Base-by-base conservation (phyloP, 2,113 vertebrate genomes). In the Paralichthys olivaceus region DNA sequence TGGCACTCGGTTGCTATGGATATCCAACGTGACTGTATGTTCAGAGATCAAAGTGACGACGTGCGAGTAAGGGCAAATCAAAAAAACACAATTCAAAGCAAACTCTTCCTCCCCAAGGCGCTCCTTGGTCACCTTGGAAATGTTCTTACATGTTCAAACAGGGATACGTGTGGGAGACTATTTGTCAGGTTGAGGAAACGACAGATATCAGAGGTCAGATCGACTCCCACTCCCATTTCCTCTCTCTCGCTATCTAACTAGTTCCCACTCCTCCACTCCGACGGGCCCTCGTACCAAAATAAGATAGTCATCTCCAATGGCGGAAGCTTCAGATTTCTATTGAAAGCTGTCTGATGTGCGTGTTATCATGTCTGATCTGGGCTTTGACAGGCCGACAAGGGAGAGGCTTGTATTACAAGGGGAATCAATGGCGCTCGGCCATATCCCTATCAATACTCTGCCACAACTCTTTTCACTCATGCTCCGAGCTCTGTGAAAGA, bases 381-480 rank as follows among this genome's bases (percentile, higher is more conserved):
- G 88, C 88, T 91, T 93, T 93, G 94, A 93, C 91, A 89, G 89
- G 80, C 72, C 28, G 89, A 94, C 92, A 91, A 90, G 86, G 84
- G 79, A 86, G 87, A 90, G 68, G 81, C 91, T 92, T 93, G 93
- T 94, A 92, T 94, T 94, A 92, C 91, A 92, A 90, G 87, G 68
- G 73, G 82, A 91, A 91, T 94, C 88, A 84, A 93, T 93, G 87
- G 82, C 59, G 49, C 67, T 61, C 5, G 83, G 79, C 84, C 75
- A 73, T 87, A 90, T 93, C 80, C 83, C 90, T 92, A 92, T 92
- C 91, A 92, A 90, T 88, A 87, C 65, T 47, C 83, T 89, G 88
- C 85, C 87, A 89, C 87, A 84, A 83, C 80, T 87, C 87, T 88
- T 88, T 87, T 72, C 69, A 69, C 75, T 88, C 83, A 60, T n/a